A percentile compares a stretch with the other conserved stretches of the same genome.
Evolutionary conservation across 2,888 invertebrate genomes (phyloP).

Genomic region (Odiellus spinosus): DNA sequence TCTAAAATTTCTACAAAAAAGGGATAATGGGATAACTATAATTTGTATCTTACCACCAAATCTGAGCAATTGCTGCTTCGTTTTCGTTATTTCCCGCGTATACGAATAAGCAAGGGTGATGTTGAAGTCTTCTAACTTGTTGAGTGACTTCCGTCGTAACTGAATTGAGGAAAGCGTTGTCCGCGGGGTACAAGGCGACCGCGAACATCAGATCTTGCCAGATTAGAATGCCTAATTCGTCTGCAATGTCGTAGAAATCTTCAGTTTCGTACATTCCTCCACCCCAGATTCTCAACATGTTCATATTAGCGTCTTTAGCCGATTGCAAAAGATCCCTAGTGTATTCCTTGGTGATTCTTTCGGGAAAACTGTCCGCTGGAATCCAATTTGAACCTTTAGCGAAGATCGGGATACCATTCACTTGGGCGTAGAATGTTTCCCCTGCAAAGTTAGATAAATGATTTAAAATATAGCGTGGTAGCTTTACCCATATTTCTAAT

Average conservation of each 20-base stretch:
- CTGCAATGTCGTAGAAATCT: conserved; percentile 69
- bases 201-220: conserved; percentile 99
- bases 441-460: no score
- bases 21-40: neutral
- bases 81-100: conserved; percentile 97
- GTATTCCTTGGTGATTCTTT: conserved; percentile 41
- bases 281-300: conserved; percentile 93
- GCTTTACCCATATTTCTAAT: no score
- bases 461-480: no score
- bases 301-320: conserved; percentile 64
- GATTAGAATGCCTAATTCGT: conserved; percentile 73
- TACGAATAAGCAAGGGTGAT: conserved; percentile 69
- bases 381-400: conserved; percentile 92
- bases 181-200: conserved; percentile 79
- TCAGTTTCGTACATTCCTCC: conserved; percentile 92
- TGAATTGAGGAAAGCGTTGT: conserved; percentile 49
- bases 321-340: conserved; percentile 48
- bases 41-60: conserved; percentile 46
- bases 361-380: conserved; percentile 68
- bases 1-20: neutral
- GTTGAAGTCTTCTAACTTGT: conserved; percentile 55
- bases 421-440: conserved; percentile 59
- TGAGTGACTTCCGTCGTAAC: conserved; percentile 60
- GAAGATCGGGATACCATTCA: conserved; percentile 75
- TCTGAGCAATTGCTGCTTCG: conserved; percentile 64